phyloP scores from a whole-genome alignment of 2,113 vertebrate species.

The Gymnocephalus cernua region DNA sequence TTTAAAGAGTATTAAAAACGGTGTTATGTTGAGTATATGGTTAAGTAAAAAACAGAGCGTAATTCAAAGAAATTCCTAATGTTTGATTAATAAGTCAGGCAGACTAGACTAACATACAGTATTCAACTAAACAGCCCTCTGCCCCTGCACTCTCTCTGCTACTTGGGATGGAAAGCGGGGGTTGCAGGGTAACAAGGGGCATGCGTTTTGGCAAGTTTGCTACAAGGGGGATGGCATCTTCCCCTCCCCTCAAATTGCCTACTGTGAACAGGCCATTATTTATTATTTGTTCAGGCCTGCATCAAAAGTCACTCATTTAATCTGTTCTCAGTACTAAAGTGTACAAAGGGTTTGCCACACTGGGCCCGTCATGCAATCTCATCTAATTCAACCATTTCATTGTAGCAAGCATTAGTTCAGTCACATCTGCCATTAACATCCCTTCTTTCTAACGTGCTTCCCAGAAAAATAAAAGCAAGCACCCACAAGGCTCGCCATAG shows the following conservation, averaged over 20 bases:
- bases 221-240: no score
- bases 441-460: background rate
- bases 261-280: background rate
- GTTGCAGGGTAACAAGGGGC: no score
- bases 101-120: no score
- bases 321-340: background rate
- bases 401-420: background rate
- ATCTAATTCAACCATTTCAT: background rate
- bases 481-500: background rate
- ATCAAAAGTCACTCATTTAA: background rate
- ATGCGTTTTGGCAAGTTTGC: no score
- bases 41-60: background rate
- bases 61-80: background rate
- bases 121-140: no score
- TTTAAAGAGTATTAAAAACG: background rate
- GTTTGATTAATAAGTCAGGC: background rate
- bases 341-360: background rate
- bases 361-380: no score
- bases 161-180: no score
- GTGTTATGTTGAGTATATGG: background rate
- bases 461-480: constrained; percentile 17
- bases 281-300: background rate
- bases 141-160: no score
- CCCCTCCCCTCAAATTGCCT: no score
- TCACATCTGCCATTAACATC: background rate